Percentiles rank a stretch among this genome's conserved stretches.
Evolutionary conservation across 2,113 vertebrate genomes (phyloP).

Genomic region (Malurus cyaneus): DNA sequence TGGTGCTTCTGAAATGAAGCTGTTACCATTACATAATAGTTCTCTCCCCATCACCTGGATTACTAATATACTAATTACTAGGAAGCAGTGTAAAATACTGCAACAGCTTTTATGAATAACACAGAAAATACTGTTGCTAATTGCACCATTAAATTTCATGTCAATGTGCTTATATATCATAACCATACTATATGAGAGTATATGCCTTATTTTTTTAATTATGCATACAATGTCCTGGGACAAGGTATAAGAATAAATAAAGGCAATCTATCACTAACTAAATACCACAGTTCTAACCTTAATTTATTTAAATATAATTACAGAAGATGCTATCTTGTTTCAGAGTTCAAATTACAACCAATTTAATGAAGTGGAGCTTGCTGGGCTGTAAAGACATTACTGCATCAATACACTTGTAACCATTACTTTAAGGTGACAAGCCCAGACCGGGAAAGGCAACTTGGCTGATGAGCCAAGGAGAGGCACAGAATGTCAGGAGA

Average conservation of each 20-base stretch:
- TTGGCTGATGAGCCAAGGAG: neutral
- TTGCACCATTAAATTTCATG: slow-evolving; percentile 36
- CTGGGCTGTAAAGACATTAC: slow-evolving; percentile 32
- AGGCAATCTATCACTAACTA: slow-evolving; percentile 31
- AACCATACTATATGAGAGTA: neutral
- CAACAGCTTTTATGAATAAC: slow-evolving; percentile 1
- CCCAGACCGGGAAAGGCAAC: neutral
- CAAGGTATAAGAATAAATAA: slow-evolving; percentile 23
- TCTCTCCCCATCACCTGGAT: neutral
- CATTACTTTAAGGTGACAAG: slow-evolving; percentile 26
- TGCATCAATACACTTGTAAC: slow-evolving; percentile 32
- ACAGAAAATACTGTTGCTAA: slow-evolving; percentile 46
- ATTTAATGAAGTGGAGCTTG: slow-evolving; percentile 37
- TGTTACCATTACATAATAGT: neutral
- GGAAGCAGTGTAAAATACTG: neutral
- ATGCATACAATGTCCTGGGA: neutral
- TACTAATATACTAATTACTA: slow-evolving; percentile 12
- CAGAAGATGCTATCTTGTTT: slow-evolving; percentile 35
- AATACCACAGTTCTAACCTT: slow-evolving; percentile 21
- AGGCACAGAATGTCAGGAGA: neutral
- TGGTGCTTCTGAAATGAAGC: neutral
- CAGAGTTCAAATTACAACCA: slow-evolving; percentile 5
- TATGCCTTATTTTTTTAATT: neutral
- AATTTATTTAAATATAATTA: slow-evolving; percentile 62
- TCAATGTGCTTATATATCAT: neutral